A percentile compares a stretch with the other conserved stretches of the same genome.
These are phyloP conservation scores for Rattus rattus DNA, from an alignment of 2,113 vertebrate genomes.

Conservation along the genomic window DNA sequence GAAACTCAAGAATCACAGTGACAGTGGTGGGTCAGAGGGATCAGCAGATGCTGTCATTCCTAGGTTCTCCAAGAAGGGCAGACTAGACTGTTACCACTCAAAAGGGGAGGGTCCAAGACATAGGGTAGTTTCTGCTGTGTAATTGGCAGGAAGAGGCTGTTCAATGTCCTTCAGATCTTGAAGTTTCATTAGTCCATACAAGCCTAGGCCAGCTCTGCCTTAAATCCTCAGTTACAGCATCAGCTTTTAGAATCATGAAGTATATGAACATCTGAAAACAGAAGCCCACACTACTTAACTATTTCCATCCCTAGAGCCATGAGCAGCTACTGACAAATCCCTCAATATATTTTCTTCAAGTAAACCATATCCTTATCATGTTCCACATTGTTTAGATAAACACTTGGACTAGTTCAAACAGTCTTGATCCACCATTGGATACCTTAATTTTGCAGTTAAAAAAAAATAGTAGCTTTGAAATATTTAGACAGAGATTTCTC, in stretches of 20 bases:
- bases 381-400: not conserved
- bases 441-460: not conserved
- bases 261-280: not conserved
- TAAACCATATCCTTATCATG: not conserved
- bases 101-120: not conserved
- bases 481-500: not conserved
- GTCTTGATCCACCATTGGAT: too few species aligned
- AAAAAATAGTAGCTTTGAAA: not conserved
- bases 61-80: not conserved
- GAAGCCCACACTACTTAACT: too few species aligned
- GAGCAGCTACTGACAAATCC: not conserved
- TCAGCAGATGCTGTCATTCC: not conserved
- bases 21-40: not conserved
- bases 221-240: not conserved
- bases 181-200: not conserved
- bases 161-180: not conserved
- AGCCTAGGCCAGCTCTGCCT: not conserved
- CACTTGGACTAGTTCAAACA: not conserved
- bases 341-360: not conserved
- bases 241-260: not conserved
- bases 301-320: too few species aligned
- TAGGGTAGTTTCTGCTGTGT: not conserved
- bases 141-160: not conserved
- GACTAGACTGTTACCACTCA: not conserved
- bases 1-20: not conserved